phyloP scores from a whole-genome alignment of 2,113 vertebrate genomes.

The Cyprinodon brontotheroides region DNA sequence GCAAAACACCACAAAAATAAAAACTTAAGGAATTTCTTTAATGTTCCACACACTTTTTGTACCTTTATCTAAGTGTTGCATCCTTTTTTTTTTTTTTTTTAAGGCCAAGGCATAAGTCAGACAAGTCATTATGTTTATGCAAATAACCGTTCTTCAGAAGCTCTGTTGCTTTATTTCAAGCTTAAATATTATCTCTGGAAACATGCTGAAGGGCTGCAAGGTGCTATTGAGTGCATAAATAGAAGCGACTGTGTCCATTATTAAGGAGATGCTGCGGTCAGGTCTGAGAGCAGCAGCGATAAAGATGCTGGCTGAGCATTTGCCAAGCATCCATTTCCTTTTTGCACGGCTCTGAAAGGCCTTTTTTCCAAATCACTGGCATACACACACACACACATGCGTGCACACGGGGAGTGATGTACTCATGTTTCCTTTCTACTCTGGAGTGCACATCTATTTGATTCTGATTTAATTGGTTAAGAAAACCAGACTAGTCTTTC shows the following conservation, averaged over 20 bases:
- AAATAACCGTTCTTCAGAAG: conserved; percentile 2
- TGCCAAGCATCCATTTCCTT: conserved; percentile 66
- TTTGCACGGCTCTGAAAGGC: conserved; percentile 53
- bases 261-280: conserved; percentile 56
- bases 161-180: conserved; percentile 6
- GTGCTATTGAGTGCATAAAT: conserved; percentile 46
- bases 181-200: conserved; percentile 32
- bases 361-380: conserved; percentile 28
- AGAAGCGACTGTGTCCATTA: conserved; percentile 54
- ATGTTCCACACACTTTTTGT: neutral
- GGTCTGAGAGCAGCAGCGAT: conserved; percentile 56
- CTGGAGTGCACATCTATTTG: conserved; percentile 43
- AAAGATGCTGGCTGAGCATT: conserved; percentile 55
- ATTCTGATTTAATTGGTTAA: conserved; percentile 49
- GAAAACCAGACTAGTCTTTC: conserved; percentile 46
- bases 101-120: conserved; percentile 10
- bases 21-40: neutral
- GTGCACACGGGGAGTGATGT: conserved; percentile 27
- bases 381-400: conserved; percentile 21
- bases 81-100: neutral
- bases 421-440: conserved; percentile 48
- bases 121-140: conserved; percentile 14
- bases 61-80: neutral
- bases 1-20: conserved; percentile 1
- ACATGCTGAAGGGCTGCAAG: conserved; percentile 25